phyloP scores from a whole-genome alignment of 1,140 invertebrate genomes.

The Trypoxylus dichotomus region DNA sequence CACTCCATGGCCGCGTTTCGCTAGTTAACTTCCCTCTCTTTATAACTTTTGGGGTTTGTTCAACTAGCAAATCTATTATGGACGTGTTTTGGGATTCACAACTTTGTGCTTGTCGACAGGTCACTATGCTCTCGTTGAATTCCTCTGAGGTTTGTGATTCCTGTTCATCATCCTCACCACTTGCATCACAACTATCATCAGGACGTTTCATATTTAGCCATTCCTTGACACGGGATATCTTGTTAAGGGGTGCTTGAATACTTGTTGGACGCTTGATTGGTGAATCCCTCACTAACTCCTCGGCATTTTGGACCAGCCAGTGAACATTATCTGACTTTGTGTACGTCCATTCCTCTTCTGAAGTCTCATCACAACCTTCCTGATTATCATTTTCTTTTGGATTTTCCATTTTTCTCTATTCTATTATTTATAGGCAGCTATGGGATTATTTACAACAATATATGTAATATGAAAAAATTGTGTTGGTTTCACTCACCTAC shows the following conservation, averaged over 20 bases:
- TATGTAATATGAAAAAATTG: neutral
- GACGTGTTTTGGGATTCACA: slow-evolving; percentile 62
- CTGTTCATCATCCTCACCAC: slow-evolving; percentile 82
- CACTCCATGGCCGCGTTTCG: slow-evolving; percentile 77
- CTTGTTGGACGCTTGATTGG: slow-evolving; percentile 53
- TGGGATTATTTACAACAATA: neutral
- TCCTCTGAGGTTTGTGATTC: slow-evolving; percentile 78
- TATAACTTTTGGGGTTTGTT: slow-evolving; percentile 53
- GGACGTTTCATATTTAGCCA: slow-evolving; percentile 55
- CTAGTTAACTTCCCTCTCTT: slow-evolving; percentile 57
- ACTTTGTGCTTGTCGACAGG: slow-evolving; percentile 56
- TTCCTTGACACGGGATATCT: slow-evolving; percentile 69
- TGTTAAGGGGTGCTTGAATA: slow-evolving; percentile 51
- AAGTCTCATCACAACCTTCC: neutral
- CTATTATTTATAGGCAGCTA: neutral
- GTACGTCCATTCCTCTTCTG: slow-evolving; percentile 11
- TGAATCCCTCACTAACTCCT: slow-evolving; percentile 66
- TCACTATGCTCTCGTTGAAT: slow-evolving; percentile 66
- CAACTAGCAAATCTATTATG: slow-evolving; percentile 45
- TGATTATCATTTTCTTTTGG: neutral
- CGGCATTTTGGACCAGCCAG: slow-evolving; percentile 69
- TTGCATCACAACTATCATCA: slow-evolving; percentile 74
- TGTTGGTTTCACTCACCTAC: neutral
- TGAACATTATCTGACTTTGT: slow-evolving; percentile 58
- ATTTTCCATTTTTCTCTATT: neutral